Evolutionary conservation across 2,888 invertebrate genomes (phyloP), one percentile per base, ranked within the genome.

Genomic region (Sialis lutaria): DNA sequence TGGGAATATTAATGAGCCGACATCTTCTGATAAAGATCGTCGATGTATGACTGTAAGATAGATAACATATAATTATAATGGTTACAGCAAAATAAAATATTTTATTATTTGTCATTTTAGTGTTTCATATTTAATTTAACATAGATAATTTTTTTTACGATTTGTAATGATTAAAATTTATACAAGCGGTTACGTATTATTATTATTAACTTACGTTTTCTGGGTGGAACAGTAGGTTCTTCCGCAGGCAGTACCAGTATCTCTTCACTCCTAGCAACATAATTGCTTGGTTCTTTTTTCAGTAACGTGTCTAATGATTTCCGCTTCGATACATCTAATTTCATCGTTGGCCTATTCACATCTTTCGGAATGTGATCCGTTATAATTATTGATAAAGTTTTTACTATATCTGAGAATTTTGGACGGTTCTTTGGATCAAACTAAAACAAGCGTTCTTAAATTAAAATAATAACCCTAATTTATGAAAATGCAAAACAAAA

Each of bases 361-460:
- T 55, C 51, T 50, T 54, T 48, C 34, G 49, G 50, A 41, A 44
- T 48, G 51, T 62, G 49, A 34, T 65, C 64, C 35, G 54, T 54
- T 60, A 78, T 68, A 51, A 81, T 70, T 55, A 74, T 73, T 50
- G 69, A 71, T 53, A 81, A 66, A 60, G 74, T 79, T 56, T 73
- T 72, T 56, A 78, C 78, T 61, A 88, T 82, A 64, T 91, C 90
- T 40, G 76, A 73, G 70, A 92, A 92, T 55, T 83, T 79, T 50
- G 92, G 92, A 56, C 93, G 79, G 62, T 81, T 86, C 62, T 82
- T 84, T 31, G 90, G 82, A 63, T 92, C 90, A 67, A 87, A 86
- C 89, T 90, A 69, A 1, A 68, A 64, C 47, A 50, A 51, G 52
- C 22, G 22, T 22, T 22, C 4, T 22, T 22, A 22, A 22, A 22